Percentiles rank a stretch among this genome's conserved stretches.
Conservation (phyloP, 2,888 invertebrate genomes). For the Artemia sp. region DNA sequence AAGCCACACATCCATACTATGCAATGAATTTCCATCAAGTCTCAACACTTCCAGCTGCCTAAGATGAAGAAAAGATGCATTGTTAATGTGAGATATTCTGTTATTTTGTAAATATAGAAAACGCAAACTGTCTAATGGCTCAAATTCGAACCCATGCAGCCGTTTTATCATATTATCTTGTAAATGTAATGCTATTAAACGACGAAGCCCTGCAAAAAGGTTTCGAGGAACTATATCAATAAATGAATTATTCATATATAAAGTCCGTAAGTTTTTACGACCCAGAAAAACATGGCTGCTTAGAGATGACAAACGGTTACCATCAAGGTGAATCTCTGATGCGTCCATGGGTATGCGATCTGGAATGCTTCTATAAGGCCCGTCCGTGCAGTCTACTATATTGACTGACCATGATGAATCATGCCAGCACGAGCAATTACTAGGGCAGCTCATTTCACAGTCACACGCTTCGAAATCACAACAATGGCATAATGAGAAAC, state of each 20-base stretch:
- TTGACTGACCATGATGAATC: slow-evolving; percentile 69
- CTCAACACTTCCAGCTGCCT: slow-evolving; percentile 46
- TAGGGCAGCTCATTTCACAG: slow-evolving; percentile 76
- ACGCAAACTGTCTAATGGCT: slow-evolving; percentile 51
- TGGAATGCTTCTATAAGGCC: slow-evolving; percentile 48
- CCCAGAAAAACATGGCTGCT: slow-evolving; percentile 72
- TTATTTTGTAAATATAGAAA: slow-evolving; percentile 59
- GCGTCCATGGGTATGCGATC: slow-evolving; percentile 73
- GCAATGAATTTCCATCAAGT: slow-evolving; percentile 53
- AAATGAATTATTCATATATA: slow-evolving; percentile 60
- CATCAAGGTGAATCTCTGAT: slow-evolving; percentile 68
- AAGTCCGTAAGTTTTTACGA: slow-evolving; percentile 56
- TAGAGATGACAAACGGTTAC: slow-evolving; percentile 57
- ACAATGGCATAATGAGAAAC: slow-evolving; percentile 69
- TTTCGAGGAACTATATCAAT: slow-evolving; percentile 57
- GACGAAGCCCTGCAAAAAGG: slow-evolving; percentile 58
- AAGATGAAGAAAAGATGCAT: slow-evolving; percentile 51
- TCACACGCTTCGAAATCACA: slow-evolving; percentile 80
- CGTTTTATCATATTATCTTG: slow-evolving; percentile 52
- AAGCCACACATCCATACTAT: slow-evolving; percentile 52
- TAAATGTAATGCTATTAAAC: slow-evolving; percentile 51
- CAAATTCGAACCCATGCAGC: slow-evolving; percentile 60
- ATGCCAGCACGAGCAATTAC: slow-evolving; percentile 68
- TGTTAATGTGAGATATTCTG: slow-evolving; percentile 47
- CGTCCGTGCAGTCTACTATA: slow-evolving; percentile 56